Evolutionary conservation across 2,888 invertebrate species (phyloP), one percentile per base, ranked within the genome.

Genomic region (Drosophila niveifrons): DNA sequence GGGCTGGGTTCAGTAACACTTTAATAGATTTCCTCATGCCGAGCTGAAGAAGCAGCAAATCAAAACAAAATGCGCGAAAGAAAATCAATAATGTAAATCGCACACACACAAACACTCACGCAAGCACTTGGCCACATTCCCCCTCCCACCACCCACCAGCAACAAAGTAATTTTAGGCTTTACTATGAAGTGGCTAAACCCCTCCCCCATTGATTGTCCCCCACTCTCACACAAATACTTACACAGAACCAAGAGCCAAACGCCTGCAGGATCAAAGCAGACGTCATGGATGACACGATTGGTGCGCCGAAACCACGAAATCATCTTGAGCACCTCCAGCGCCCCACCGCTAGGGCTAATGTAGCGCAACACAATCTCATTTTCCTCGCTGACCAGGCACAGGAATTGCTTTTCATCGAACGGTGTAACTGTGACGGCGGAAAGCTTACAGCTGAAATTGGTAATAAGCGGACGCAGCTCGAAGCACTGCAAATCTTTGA

Each of bases 201-300:
- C 7, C 15, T 23, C 7, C 28, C 50, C 55, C 15, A 4, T 3
- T 29, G 10, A 46, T 9, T 13, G n/a, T 18, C 41, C 17, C 31
- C 10, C 18, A 56, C 11, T 61, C 51, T 56, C 51, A 18, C 56
- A 41, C 66, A 18, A 50, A 64, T 64, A 92, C 92, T 92, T 88
- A 92, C 92, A 93, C 34, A 93, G 82, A 66, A 92, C 92, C 39
- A 93, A 72, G 41, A 93, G 78, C 91, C 92, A 92, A 59, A 88
- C 95, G 59, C 97, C 97, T 66, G 95, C 94, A 1, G 96, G 96
- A 93, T 97, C 97, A 92, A 97, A 97, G 91, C 97, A 96, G 91
- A 97, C 93, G 89, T 95, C 95, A 90, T 95, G 94, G 65, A 96
- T 94, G 11, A 91, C 90, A 50, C 92, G 90, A 47, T 90, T 87